phyloP scores from a whole-genome alignment of 2,888 invertebrate genomes.

The Syrista parreyssii region DNA sequence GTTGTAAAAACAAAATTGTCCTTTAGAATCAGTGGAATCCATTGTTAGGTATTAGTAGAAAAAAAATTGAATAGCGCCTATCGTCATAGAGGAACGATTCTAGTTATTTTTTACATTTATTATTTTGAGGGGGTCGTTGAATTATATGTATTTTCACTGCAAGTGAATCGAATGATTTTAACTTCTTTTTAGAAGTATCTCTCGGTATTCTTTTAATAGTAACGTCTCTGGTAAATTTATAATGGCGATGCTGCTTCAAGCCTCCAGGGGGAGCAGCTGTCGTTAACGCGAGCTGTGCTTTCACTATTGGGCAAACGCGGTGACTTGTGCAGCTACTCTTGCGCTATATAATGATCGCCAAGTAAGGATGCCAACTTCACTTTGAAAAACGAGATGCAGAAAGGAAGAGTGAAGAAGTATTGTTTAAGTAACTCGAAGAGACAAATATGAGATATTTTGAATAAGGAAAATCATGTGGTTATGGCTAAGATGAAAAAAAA shows the following conservation, averaged over 20 bases:
- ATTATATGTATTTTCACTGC: no score
- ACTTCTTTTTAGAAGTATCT: no score
- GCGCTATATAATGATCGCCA: not conserved
- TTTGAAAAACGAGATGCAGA: not conserved
- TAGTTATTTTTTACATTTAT: not conserved
- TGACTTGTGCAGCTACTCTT: not conserved
- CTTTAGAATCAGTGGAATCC: not conserved
- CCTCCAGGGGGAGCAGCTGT: not conserved
- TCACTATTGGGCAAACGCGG: slow-evolving; percentile 21
- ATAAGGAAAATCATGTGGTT: no score
- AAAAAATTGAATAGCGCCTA: no score
- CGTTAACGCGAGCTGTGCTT: not conserved
- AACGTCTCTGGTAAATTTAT: not conserved
- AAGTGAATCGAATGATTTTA: no score
- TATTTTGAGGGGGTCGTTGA: no score
- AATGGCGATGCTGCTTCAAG: not conserved
- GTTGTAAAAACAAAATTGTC: not conserved
- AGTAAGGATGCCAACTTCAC: not conserved
- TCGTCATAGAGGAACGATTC: not conserved
- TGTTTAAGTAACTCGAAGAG: no score
- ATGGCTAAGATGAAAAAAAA: no score
- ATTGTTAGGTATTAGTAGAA: not conserved
- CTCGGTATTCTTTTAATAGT: not conserved
- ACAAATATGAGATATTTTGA: no score
- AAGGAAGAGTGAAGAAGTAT: no score